Base-by-base conservation (phyloP, 2,113 vertebrate species). In the Colius striatus region DNA sequence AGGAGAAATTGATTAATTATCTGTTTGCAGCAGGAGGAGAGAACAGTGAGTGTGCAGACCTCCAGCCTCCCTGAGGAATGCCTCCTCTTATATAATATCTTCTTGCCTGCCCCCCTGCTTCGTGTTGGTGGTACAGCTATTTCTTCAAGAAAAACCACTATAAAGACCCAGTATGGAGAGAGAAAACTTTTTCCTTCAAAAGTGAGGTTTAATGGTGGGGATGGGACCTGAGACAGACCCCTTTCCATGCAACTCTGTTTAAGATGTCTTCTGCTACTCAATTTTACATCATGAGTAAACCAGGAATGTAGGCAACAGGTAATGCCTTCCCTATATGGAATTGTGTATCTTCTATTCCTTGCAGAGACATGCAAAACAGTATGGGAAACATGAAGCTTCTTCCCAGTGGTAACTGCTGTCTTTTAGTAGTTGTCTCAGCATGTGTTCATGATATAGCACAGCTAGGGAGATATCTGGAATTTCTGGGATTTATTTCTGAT, bases 401-500 rank as follows among this genome's bases (percentile, higher is more conserved):
- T 87, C 76, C 45, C 54, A 58, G 50, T 66, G 87, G 62, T 73
- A 87, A 86, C 58, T 70, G 57, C 30, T 0, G 0, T 68, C 89
- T 87, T 89, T 91, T 36, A 87, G 48, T 50, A 34, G 62, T 66
- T 92, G 67, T 82, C 66, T 54, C 87, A 92, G 93, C 87, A 48
- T 76, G 84, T 87, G 77, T 51, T 89, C 81, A 8, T 73, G 70
- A 78, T 76, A 87, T 5, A 53, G 51, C 74, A 79, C 74, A 70
- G 62, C 68, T 79, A 87, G 71, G 54, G 65, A 92, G 41, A 29
- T 94, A 94, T 70, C 70, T 84, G 74, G 87, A 92, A 92, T 94
- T 95, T 94, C 91, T 92, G 50, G 87, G 87, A 79, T 89, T 95
- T 94, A 89, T 94, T 97, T 95, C 78, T 79, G 65, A 92, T 94